Evolutionary conservation across 1,140 invertebrate species (phyloP), one percentile per base, ranked within the genome.

Genomic region (Hesperophylax magnus): DNA sequence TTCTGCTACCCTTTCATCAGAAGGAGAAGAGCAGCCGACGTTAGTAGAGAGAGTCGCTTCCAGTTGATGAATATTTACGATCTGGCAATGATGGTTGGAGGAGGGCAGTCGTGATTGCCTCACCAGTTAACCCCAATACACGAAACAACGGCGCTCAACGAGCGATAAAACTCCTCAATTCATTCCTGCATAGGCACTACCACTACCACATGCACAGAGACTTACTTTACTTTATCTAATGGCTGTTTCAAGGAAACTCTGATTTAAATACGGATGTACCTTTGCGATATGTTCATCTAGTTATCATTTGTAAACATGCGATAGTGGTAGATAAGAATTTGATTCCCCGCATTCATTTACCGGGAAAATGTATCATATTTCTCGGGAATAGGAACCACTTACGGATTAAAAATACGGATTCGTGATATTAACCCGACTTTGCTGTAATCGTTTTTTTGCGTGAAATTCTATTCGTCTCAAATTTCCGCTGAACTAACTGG

Each of bases 1-100:
- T 65, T 65, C 61, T 27, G 22, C 22, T 34, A 3, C 61, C 24
- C 17, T 11, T 20, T 52, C 31, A 18, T 20, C 8, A 71, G 11
- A 8, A 20, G 15, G 27, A 15, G 22, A n/a, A 20, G 31, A 39
- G 34, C 34, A 39, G 34, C 34, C 34, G 34, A 39, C 3, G 34
- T 39, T 39, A 39, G n/a, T 20, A 71, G 17, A 20, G 67, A 71
- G 17, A 20, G 67, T 71, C 67, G 18, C 39, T 20, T 77, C 31
- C 74, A 47, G 17, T 77, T 77, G 74, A 61, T 77, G 74, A 61
- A 61, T 77, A 77, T 77, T 77, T 77, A 77, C 58, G 74, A 61
- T 77, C 74, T 77, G 24, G 14, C 24, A 63, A 61, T 61, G 52
- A 74, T 39, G 34, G 34, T 9, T 9, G 34, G 31, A 56, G 39